Evolutionary conservation across 1,140 invertebrate species (phyloP), one percentile per base, ranked within the genome.

Genomic region (Vanessa tameamea): DNA sequence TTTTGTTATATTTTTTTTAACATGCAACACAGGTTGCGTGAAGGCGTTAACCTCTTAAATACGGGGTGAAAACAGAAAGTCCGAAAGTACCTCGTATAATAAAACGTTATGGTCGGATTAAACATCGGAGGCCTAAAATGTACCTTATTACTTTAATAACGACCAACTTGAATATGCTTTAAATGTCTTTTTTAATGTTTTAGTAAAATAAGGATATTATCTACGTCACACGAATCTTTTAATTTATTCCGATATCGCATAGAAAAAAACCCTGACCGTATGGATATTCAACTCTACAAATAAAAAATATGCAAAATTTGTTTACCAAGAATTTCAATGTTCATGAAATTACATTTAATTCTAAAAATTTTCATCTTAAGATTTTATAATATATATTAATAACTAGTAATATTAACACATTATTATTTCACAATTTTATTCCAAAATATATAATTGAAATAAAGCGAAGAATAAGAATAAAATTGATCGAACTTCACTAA

Each of bases 31-130:
- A 20, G 61, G 8, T 43, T n/a, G 51, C 31, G 53, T 72, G 64
- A 48, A 66, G 53, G 64, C 64, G 55, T 71, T 71, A 71, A 66
- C 68, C 67, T 63, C 69, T 75, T 64, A 67, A 67, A 66, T 75
- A 55, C 16, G 55, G 69, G 73, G 63, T 66, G 68, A 70, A 71
- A 75, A 71, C 69, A 66, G 64, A 75, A 73, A 61, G 55, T 70
- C 26, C 64, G 47, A 64, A 67, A 74, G 67, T 70, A 61, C 73
- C 31, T 69, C 55, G 74, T 63, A 48, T 64, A 64, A 76, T 76
- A 72, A 76, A 76, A 63, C 61, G 55, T 71, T 75, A 75, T 71
- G 51, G 64, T 26, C 12, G 68, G 69, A 75, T 75, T 63, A 75
- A 75, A 71, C 37, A 37, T 14, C 20, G 15, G 16, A 65, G 48